Conservation (phyloP, 2,797 vertebrate species). For the Enteromius anoplus region DNA sequence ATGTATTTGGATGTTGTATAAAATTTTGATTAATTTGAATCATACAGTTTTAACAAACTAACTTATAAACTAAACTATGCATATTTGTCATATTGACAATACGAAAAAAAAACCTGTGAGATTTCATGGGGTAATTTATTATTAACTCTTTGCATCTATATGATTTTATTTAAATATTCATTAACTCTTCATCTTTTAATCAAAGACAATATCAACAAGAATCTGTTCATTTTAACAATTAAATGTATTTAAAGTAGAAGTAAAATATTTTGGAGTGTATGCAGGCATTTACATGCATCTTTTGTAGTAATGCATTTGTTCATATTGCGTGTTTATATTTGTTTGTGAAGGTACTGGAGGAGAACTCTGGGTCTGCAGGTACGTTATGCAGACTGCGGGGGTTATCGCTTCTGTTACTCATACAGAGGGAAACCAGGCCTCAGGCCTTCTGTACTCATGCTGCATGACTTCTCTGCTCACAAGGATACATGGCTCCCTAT, state of each 20-base stretch:
- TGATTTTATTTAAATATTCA: too few relatives aligned
- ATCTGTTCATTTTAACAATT: neutral
- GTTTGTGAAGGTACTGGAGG: conserved; percentile 92
- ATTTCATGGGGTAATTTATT: too few relatives aligned
- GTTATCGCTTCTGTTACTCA: conserved; percentile 94
- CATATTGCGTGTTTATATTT: neutral
- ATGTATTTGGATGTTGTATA: neutral
- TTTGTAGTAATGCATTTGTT: neutral
- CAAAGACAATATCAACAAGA: neutral
- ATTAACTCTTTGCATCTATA: too few relatives aligned
- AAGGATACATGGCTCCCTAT: conserved; percentile 95
- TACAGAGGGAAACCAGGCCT: conserved; percentile 87
- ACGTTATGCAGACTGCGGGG: conserved; percentile 80
- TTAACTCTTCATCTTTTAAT: neutral
- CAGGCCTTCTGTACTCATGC: conserved; percentile 90
- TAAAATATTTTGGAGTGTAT: neutral
- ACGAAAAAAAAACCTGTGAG: too few relatives aligned
- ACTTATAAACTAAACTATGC: too few relatives aligned
- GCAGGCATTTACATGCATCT: neutral
- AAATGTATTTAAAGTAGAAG: too few relatives aligned
- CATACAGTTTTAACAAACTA: too few relatives aligned
- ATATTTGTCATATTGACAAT: too few relatives aligned
- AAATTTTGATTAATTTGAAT: neutral
- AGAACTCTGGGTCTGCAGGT: conserved; percentile 91
- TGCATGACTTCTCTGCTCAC: conserved; percentile 94